phyloP scores from a whole-genome alignment of 2,888 invertebrate species.

The Tigriopus californicus region DNA sequence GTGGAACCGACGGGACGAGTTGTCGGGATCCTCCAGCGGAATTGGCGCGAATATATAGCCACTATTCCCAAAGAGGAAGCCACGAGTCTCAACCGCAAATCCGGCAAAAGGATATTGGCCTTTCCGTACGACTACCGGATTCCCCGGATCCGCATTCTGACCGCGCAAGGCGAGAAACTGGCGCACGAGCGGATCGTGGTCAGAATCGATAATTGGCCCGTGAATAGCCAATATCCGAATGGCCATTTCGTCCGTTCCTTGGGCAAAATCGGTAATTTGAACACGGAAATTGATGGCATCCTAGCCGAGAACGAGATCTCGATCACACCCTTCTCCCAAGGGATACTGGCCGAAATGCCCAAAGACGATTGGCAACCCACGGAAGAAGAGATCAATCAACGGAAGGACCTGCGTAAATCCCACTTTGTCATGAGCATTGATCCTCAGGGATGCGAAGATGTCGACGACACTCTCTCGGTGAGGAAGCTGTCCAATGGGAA shows the following conservation, averaged over 20 bases:
- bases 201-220: conserved; percentile 88
- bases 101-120: conserved; percentile 47
- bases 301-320: conserved; percentile 20
- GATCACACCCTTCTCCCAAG: conserved; percentile 20
- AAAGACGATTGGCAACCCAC: conserved; percentile 13
- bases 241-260: conserved; percentile 89
- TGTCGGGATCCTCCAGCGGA: conserved; percentile 82
- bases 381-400: conserved; percentile 19
- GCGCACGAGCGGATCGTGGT: conserved; percentile 75
- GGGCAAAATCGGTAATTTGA: conserved; percentile 81
- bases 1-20: conserved; percentile 29
- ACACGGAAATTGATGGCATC: conserved; percentile 85
- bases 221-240: conserved; percentile 48
- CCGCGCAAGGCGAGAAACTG: conserved; percentile 44
- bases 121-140: conserved; percentile 83
- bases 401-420: conserved; percentile 24
- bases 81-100: not conserved
- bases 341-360: conserved; percentile 23
- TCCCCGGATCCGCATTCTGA: conserved; percentile 86
- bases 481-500: conserved; percentile 24
- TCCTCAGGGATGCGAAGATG: conserved; percentile 28
- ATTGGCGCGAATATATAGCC: conserved; percentile 96
- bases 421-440: conserved; percentile 28
- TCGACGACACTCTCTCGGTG: conserved; percentile 27
- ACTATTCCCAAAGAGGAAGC: conserved; percentile 40